These are phyloP conservation scores for Anastrepha obliqua DNA, from an alignment of 1,140 invertebrate genomes.

Conservation along the genomic window DNA sequence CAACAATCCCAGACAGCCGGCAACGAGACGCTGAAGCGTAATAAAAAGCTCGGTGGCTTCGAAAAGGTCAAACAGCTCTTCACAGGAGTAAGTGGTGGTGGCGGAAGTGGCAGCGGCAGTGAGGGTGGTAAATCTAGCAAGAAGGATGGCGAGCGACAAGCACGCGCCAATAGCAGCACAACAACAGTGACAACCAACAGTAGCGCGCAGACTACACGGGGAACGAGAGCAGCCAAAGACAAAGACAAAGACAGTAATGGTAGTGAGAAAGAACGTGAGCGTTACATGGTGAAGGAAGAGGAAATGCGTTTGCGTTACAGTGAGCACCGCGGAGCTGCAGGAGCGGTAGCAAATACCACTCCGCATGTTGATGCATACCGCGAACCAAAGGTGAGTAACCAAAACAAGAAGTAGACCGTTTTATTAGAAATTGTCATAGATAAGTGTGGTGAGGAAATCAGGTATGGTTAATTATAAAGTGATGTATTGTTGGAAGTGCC, in stretches of 20 bases:
- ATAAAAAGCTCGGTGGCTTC: conserved; percentile 78
- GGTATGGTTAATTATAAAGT: conserved; percentile 20
- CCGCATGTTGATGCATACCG: conserved; percentile 63
- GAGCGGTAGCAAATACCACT: not conserved
- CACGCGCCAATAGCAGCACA: conserved; percentile 24
- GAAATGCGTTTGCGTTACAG: conserved; percentile 72
- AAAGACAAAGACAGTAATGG: conserved; percentile 63
- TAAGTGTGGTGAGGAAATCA: not conserved
- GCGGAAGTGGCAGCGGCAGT: conserved; percentile 65
- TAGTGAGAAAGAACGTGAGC: conserved; percentile 62
- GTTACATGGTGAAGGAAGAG: conserved; percentile 71
- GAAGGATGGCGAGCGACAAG: conserved; percentile 65
- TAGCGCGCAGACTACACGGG: conserved; percentile 34
- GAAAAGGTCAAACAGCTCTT: conserved; percentile 78
- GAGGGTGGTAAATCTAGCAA: conserved; percentile 65
- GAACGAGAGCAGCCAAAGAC: conserved; percentile 61
- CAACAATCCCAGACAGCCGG: conserved; percentile 59
- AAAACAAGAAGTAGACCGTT: not conserved
- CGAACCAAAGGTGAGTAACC: conserved; percentile 71
- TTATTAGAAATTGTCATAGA: too few relatives aligned
- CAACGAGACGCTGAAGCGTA: conserved; percentile 68
- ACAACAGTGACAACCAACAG: conserved; percentile 66
- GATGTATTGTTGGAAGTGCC: not conserved
- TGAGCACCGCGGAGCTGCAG: conserved; percentile 63
- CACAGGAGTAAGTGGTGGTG: conserved; percentile 61